Base-by-base conservation (phyloP, 2,113 vertebrate genomes). In the Otus sunia region DNA sequence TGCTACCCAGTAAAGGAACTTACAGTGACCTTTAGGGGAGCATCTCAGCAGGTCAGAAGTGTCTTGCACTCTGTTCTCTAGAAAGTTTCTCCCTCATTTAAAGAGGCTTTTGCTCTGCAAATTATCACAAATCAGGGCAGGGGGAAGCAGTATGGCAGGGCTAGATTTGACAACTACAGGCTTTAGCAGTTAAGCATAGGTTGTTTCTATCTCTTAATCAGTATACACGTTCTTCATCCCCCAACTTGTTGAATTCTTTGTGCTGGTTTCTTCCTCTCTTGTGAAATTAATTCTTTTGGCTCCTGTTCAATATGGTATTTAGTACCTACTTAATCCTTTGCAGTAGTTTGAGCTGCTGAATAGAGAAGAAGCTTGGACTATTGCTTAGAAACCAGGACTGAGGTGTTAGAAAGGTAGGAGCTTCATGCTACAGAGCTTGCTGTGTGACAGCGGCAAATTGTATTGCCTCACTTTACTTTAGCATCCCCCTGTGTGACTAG, bases 211-310 rank as follows among this genome's bases (percentile, higher is more conserved):
- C 63, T 90, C 45, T 91, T 45, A 27, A 90, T 41, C 71, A 30
- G 49, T 45, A 84, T 53, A 67, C n/a, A 52, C 2, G 3, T 71
- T 92, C 62, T 78, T 88, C 30, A 76, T 22, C 30, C 19, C 55
- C 11, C 15, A 52, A 84, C 50, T 92, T 84, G 30, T 62, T 95
- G 82, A 80, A 69, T 82, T 90, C 50, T 89, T 92, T 91, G 22
- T 32, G 39, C 82, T 63, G 36, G 20, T 90, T 91, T 84, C 92
- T 92, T 80, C 72, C 68, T 91, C 23, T 76, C 30, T 39, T 67
- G 43, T 92, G 83, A 81, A 95, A 96, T 76, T 39, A 89, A 92
- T 91, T 86, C 21, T 86, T 94, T 88, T 95, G 78, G 81, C 76
- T 92, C 25, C 34, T 47, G n/a, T 91, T 96, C 84, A 96, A 55